A percentile compares a stretch with the other conserved stretches of the same genome.
phyloP scores from a whole-genome alignment of 2,888 invertebrate species.

The Microctonus hyperodae region DNA sequence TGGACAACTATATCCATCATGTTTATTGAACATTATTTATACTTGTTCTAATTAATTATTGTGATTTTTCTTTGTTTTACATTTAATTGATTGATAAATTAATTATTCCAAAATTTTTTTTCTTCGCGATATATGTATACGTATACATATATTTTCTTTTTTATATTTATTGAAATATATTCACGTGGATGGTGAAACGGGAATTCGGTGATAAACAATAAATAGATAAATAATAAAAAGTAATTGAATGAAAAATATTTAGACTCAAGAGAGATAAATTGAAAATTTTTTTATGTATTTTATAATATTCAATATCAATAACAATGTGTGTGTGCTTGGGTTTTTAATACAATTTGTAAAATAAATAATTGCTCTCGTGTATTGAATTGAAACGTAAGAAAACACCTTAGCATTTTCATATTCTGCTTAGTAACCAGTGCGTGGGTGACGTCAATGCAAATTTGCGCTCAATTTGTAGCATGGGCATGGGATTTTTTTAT shows the following conservation, averaged over 20 bases:
- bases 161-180: too few species aligned
- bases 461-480: slow-evolving; percentile 54
- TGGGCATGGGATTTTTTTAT: slow-evolving; percentile 56
- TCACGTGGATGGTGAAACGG: neutral
- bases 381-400: neutral
- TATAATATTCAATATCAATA: neutral
- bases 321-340: too few species aligned
- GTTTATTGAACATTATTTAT: too few species aligned
- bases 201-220: too few species aligned
- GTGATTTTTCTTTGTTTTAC: too few species aligned
- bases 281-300: neutral
- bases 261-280: neutral
- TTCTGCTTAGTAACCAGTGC: neutral
- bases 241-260: neutral
- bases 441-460: slow-evolving; percentile 53
- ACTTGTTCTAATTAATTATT: too few species aligned
- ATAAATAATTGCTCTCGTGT: neutral
- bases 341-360: neutral
- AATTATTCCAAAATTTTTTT: too few species aligned
- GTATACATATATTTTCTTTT: too few species aligned
- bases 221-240: too few species aligned
- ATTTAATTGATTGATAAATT: too few species aligned
- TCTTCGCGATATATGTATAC: too few species aligned
- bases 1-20: too few species aligned
- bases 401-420: neutral